Percentiles rank a stretch among this genome's conserved stretches.
Evolutionary conservation across 2,797 vertebrate species (phyloP).

Genomic region (Pantherophis alleghaniensis): DNA sequence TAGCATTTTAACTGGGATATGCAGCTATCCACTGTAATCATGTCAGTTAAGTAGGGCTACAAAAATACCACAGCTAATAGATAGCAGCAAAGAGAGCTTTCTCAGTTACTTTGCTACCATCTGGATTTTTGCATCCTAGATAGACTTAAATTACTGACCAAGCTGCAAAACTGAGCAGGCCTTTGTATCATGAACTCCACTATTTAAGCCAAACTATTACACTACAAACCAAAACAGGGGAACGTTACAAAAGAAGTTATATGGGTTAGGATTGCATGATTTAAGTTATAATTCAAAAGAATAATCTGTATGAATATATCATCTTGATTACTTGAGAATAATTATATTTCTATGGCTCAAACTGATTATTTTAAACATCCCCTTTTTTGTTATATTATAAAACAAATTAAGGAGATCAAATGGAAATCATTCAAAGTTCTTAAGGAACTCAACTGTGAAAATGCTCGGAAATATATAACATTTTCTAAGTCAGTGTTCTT

Average conservation of each 20-base stretch:
- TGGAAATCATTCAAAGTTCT: not conserved
- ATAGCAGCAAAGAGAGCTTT: not conserved
- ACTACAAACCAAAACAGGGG: not conserved
- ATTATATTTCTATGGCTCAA: not conserved
- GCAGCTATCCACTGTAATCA: not conserved
- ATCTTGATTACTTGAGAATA: conserved; percentile 4
- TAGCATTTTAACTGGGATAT: not conserved
- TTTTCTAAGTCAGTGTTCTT: not conserved
- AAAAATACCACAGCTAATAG: not conserved
- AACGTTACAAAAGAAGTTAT: not conserved
- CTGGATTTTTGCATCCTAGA: not conserved
- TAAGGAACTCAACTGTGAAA: not conserved
- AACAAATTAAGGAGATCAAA: not conserved
- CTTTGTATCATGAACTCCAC: not conserved
- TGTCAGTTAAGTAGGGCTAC: not conserved
- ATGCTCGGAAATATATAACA: not conserved
- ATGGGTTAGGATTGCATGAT: not conserved
- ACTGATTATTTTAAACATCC: not conserved
- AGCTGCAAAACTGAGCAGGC: not conserved
- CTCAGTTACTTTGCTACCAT: not conserved
- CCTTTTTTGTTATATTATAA: not conserved
- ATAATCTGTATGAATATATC: not conserved
- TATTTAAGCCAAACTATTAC: not conserved
- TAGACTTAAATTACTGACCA: not conserved
- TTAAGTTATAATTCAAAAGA: not conserved